These are phyloP conservation scores for Torymus aiolomorphi DNA, from an alignment of 2,888 invertebrate species.

Conservation along the genomic window DNA sequence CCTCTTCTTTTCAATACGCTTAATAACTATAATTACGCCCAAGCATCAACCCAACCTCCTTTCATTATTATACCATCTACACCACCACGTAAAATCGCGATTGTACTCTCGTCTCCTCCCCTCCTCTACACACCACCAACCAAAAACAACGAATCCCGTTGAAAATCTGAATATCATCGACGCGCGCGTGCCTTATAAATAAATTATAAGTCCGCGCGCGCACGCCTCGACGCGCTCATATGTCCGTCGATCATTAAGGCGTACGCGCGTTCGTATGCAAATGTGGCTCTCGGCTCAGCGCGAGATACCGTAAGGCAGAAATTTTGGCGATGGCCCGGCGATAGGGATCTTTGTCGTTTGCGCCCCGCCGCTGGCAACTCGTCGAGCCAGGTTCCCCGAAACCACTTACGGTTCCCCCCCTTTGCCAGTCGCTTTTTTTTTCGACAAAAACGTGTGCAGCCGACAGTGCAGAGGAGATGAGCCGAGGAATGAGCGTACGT, in stretches of 20 bases:
- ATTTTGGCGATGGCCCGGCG: too few species aligned
- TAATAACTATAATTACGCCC: conserved; percentile 36
- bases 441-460: background rate
- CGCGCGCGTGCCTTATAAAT: conserved; percentile 28
- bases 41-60: conserved; percentile 3
- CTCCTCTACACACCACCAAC: background rate
- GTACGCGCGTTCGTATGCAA: too few species aligned
- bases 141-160: conserved; percentile 27
- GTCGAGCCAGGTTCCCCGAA: conserved; percentile 31
- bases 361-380: background rate
- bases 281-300: too few species aligned
- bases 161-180: conserved; percentile 39
- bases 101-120: background rate
- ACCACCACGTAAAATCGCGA: background rate
- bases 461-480: background rate
- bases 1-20: background rate
- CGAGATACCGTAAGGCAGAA: too few species aligned
- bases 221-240: too few species aligned
- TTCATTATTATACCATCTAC: conserved; percentile 18
- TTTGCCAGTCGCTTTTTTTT: background rate
- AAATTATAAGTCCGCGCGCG: conserved; percentile 10
- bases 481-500: background rate
- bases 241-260: too few species aligned
- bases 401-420: conserved; percentile 7
- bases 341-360: too few species aligned